Evolutionary conservation across 1,140 invertebrate genomes (phyloP).

Genomic region (Pseudomyrmex dendroicus): DNA sequence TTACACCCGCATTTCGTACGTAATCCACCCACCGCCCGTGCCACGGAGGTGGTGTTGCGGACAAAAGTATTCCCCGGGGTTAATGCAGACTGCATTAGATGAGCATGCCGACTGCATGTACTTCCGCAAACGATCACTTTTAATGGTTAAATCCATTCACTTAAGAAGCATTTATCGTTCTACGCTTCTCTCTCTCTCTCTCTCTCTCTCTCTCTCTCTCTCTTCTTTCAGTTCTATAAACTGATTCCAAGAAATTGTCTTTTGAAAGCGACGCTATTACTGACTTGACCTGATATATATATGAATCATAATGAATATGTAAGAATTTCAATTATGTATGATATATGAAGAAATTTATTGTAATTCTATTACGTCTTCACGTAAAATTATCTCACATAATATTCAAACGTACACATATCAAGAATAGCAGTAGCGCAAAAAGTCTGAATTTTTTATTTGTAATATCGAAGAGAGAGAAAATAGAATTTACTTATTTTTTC

Average conservation of each 20-base stretch:
- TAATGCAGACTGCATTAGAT: constrained; percentile 46
- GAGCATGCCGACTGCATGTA: constrained; percentile 2
- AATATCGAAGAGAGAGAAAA: background rate
- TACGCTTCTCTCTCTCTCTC: background rate
- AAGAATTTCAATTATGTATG: background rate
- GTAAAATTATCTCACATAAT: background rate
- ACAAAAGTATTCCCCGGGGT: constrained; percentile 55
- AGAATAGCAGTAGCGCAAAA: no score
- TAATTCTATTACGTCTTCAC: no score
- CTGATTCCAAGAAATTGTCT: background rate
- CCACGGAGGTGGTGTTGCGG: constrained; percentile 5
- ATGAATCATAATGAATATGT: background rate
- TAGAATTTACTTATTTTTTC: background rate
- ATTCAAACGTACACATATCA: background rate
- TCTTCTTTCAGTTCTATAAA: background rate
- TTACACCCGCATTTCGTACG: constrained; percentile 74
- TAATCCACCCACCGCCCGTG: constrained; percentile 13
- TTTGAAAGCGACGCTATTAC: background rate
- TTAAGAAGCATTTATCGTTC: constrained; percentile 37
- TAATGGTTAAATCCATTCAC: constrained; percentile 46
- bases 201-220: background rate
- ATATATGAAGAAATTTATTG: no score
- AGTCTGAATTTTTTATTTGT: no score
- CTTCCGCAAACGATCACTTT: constrained; percentile 34
- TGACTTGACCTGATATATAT: background rate